Base-by-base conservation (phyloP, 2,888 invertebrate genomes). In the Erebia epiphron region DNA sequence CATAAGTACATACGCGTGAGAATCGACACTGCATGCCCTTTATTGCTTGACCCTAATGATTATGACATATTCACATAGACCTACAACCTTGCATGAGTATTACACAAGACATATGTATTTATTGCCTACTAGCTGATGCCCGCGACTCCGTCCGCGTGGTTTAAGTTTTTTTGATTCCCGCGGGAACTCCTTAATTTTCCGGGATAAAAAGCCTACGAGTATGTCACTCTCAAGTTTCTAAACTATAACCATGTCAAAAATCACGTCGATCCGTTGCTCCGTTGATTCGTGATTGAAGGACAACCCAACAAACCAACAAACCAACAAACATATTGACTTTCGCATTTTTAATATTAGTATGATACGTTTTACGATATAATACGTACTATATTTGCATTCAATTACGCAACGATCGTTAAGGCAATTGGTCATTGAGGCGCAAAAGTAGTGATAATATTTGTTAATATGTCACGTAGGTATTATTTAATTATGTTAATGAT, bases 381-480 rank as follows among this genome's bases (percentile, higher is more conserved):
- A 57, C 26, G 26, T 7, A 57, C 5, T 62, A 21, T 49, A 62
- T 62, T 46, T 14, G 49, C 49, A 49, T 21, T 46, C 21, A 49
- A 21, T 62, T 62, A 62, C 62, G 21, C 49, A 49, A 62, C 21
- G 16, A 49, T 46, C n/a, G 13, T 21, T n/a, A 46, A 14, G 7
- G 58, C 62, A 67, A 69, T 49, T 62, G 21, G 62, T 62, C 62
- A 62, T 21, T 49, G 62, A 21, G n/a, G n/a, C n/a, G n/a, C n/a
- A n/a, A n/a, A n/a, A n/a, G n/a, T n/a, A n/a, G 21, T 49, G 46
- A 66, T 43, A 52, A 57, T 57, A 43, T 67, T 57, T 66, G 43
- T 58, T 18, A 57, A 56, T 56, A 57, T 56, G 43, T 43, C 46
- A 57, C 49, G 54, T 69, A n/a, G n/a, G n/a, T n/a, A 73, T 49